Evolutionary conservation across 2,113 vertebrate species (phyloP).

Genomic region (Mungos mungo): DNA sequence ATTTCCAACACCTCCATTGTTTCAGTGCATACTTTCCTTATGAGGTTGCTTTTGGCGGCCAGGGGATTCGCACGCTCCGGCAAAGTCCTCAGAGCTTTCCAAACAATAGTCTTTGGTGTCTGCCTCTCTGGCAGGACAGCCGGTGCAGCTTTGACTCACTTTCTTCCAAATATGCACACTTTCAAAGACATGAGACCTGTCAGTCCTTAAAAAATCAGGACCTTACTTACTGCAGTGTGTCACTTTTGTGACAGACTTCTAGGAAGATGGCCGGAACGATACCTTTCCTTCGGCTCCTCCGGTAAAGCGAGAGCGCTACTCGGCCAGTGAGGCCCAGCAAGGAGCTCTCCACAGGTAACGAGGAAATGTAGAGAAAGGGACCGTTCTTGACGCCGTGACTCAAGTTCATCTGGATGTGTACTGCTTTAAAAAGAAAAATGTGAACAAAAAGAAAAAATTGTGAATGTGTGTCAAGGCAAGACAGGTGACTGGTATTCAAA

Average conservation of each 20-base stretch:
- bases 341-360: not conserved
- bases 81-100: not conserved
- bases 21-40: not conserved
- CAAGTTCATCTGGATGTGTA: not conserved
- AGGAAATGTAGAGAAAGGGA: not conserved
- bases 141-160: not conserved
- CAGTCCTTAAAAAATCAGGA: not conserved
- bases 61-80: not conserved
- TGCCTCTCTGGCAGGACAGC: conserved; percentile 4
- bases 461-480: not conserved
- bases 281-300: not conserved
- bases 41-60: not conserved
- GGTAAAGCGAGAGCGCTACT: not conserved
- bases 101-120: not conserved
- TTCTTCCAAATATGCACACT: not conserved
- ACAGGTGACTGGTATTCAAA: not conserved
- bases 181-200: not conserved
- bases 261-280: not conserved
- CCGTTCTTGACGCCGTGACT: too few relatives aligned
- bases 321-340: not conserved
- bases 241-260: not conserved
- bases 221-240: not conserved
- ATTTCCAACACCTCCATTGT: not conserved
- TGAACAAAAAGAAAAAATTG: not conserved
- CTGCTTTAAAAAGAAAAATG: not conserved